Conservation (phyloP, 1,140 invertebrate genomes). For the Pseudomyrmex flavicornis region DNA sequence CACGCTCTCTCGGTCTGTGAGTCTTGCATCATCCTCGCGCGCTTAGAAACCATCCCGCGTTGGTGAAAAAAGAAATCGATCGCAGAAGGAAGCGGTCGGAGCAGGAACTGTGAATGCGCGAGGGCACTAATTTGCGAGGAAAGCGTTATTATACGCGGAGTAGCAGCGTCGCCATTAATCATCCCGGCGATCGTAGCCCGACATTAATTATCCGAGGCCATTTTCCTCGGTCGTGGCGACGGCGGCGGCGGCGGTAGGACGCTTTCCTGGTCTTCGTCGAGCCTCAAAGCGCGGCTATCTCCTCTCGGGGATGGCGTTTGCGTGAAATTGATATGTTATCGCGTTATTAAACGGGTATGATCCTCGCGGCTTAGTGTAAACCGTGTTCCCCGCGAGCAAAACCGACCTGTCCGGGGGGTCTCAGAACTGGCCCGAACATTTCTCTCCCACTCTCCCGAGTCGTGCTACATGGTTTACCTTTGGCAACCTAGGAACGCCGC, state of each 20-base stretch:
- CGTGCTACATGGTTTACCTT: slow-evolving; percentile 4
- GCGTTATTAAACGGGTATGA: slow-evolving; percentile 79
- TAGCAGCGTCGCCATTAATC: slow-evolving; percentile 76
- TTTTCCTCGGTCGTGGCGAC: slow-evolving; percentile 75
- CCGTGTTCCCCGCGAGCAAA: slow-evolving; percentile 64
- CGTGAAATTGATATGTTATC: slow-evolving; percentile 82
- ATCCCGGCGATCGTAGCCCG: slow-evolving; percentile 76
- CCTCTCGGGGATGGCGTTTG: slow-evolving; percentile 72
- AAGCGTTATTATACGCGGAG: slow-evolving; percentile 78
- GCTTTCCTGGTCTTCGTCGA: slow-evolving; percentile 70
- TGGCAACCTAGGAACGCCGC: not conserved
- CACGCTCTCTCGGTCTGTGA: not conserved
- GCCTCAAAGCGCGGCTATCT: slow-evolving; percentile 63
- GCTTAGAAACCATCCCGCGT: slow-evolving; percentile 27
- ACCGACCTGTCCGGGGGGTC: slow-evolving; percentile 50
- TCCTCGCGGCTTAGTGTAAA: slow-evolving; percentile 76
- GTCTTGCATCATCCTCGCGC: slow-evolving; percentile 21
- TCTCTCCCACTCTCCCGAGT: slow-evolving; percentile 10
- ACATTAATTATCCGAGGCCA: slow-evolving; percentile 82
- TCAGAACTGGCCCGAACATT: slow-evolving; percentile 51
- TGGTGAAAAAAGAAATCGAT: slow-evolving; percentile 60
- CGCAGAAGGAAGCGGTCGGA: slow-evolving; percentile 61
- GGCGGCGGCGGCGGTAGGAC: slow-evolving; percentile 59
- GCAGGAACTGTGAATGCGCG: slow-evolving; percentile 66
- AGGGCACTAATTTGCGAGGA: slow-evolving; percentile 79